Evolutionary conservation across 2,113 vertebrate species (phyloP).

Genomic region (Gallinago paraguaiae): DNA sequence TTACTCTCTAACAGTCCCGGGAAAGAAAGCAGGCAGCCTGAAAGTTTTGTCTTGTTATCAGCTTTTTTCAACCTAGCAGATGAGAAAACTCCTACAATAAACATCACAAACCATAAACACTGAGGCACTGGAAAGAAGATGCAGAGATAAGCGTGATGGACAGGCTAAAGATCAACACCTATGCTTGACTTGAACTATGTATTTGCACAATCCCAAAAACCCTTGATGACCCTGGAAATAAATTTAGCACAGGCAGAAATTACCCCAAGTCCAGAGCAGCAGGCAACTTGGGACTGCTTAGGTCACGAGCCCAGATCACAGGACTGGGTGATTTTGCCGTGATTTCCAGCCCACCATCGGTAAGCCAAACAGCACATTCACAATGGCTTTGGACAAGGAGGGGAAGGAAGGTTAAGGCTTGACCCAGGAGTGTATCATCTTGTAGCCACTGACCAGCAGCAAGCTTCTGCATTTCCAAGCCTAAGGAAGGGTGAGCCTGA

Average conservation of each 20-base stretch:
- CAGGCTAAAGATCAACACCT: background rate
- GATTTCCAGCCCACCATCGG: background rate
- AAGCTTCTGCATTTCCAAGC: background rate
- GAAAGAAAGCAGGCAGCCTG: background rate
- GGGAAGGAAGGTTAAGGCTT: background rate
- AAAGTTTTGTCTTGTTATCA: background rate
- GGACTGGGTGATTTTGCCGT: background rate
- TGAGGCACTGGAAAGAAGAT: background rate
- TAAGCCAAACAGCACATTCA: background rate
- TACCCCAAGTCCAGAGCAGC: background rate
- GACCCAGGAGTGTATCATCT: background rate
- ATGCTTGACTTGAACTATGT: background rate
- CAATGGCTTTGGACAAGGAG: accelerated
- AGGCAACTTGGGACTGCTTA: background rate
- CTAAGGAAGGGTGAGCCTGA: background rate
- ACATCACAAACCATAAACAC: background rate
- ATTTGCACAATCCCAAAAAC: background rate
- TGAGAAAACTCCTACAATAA: background rate
- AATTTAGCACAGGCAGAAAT: background rate
- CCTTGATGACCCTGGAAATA: background rate
- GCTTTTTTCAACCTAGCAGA: background rate
- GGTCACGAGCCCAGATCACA: background rate
- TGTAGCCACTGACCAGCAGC: background rate
- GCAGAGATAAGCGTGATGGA: background rate
- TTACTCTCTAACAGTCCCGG: background rate